Evolutionary conservation across 2,888 invertebrate genomes (phyloP).

Genomic region (Gonocerus acuteangulatus): DNA sequence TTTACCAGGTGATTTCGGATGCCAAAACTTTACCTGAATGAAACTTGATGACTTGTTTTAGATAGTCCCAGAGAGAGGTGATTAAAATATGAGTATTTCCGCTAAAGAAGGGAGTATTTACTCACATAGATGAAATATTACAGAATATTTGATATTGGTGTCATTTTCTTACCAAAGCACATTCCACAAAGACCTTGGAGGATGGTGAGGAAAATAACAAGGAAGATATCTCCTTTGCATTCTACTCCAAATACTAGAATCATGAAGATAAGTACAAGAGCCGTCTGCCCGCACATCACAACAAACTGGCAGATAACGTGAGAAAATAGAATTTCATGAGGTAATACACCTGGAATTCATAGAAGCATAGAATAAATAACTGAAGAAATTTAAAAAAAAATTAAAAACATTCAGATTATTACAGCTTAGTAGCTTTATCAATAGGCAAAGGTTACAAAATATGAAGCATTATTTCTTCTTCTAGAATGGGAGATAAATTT

Average conservation of each 20-base stretch:
- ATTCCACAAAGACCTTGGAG: constrained; percentile 90
- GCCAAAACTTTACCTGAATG: too few species aligned
- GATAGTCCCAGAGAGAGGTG: too few species aligned
- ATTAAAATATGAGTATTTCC: too few species aligned
- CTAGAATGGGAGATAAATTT: too few species aligned
- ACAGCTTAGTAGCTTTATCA: neutral
- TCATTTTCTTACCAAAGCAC: constrained; percentile 77
- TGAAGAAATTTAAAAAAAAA: neutral
- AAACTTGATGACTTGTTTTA: too few species aligned
- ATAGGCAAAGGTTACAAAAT: neutral
- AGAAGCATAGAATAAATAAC: neutral
- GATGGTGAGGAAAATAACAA: constrained; percentile 76
- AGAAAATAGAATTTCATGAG: constrained; percentile 84
- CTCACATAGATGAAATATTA: too few species aligned
- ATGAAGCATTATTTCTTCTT: too few species aligned
- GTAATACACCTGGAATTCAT: constrained; percentile 62
- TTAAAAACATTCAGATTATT: neutral
- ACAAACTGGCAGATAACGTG: constrained; percentile 92
- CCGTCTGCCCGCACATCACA: constrained; percentile 89
- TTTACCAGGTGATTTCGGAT: too few species aligned
- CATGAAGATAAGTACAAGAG: constrained; percentile 84
- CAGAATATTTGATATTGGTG: too few species aligned
- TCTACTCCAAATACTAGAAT: constrained; percentile 83
- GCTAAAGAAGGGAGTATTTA: too few species aligned
- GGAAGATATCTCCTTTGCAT: constrained; percentile 76